Conservation (phyloP, 2,797 vertebrate species). For the Coreius guichenoti region DNA sequence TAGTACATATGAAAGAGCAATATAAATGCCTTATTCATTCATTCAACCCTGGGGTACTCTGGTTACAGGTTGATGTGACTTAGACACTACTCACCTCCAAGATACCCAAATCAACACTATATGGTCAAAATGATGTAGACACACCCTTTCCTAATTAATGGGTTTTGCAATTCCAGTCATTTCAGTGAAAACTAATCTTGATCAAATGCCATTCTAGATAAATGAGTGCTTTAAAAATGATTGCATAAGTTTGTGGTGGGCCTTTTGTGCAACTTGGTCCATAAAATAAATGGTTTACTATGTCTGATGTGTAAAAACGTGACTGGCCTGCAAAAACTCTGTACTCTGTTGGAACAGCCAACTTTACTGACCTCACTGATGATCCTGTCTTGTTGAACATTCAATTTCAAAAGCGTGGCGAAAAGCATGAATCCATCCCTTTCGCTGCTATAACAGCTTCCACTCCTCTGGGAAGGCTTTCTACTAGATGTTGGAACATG, state of each 20-base stretch:
- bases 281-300: background rate
- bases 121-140: background rate
- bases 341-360: background rate
- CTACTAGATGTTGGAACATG: conserved; percentile 3
- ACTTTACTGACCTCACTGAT: conserved; percentile 8
- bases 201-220: background rate
- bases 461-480: background rate
- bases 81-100: background rate
- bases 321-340: background rate
- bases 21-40: no score
- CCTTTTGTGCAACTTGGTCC: background rate
- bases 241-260: background rate
- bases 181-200: background rate
- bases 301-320: background rate
- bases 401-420: background rate
- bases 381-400: background rate
- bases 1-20: no score
- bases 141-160: background rate
- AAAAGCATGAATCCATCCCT: background rate
- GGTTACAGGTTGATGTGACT: background rate
- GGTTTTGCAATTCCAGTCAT: background rate
- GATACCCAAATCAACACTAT: background rate
- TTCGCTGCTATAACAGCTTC: background rate
- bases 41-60: background rate
- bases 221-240: background rate